These are phyloP conservation scores for Laodelphax striatellus DNA, from an alignment of 1,140 invertebrate species.

Conservation along the genomic window DNA sequence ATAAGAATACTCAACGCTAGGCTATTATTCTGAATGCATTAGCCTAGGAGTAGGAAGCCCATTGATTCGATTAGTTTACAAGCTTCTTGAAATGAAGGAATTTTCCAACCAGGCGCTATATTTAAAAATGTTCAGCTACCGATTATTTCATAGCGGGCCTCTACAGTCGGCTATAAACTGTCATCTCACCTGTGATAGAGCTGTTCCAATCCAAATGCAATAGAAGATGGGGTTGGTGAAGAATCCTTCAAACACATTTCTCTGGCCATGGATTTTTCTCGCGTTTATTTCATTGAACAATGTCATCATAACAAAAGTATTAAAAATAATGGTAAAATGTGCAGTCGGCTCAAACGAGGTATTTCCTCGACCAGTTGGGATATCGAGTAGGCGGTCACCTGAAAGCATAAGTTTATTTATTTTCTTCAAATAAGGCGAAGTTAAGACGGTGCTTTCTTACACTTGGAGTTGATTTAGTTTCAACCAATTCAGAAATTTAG, in stretches of 20 bases:
- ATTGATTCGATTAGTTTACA: too few species aligned
- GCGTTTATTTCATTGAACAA: constrained; percentile 99
- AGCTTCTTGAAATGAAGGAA: too few species aligned
- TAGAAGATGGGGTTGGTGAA: constrained; percentile 98
- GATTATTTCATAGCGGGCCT: too few species aligned
- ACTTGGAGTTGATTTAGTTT: too few species aligned
- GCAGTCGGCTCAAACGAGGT: constrained; percentile 58
- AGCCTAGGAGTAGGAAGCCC: too few species aligned
- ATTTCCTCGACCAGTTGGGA: constrained; percentile 69
- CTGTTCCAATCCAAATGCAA: constrained; percentile 90
- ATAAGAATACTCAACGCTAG: too few species aligned
- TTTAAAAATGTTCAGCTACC: too few species aligned
- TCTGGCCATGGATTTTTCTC: constrained; percentile 96
- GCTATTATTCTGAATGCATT: too few species aligned
- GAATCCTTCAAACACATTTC: constrained; percentile 93
- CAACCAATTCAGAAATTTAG: too few species aligned
- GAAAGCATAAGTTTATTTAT: constrained; percentile 18
- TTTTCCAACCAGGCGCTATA: too few species aligned
- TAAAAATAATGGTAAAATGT: constrained; percentile 99
- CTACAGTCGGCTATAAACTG: too few species aligned
- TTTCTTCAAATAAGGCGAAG: neutral
- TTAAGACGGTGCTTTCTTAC: too few species aligned
- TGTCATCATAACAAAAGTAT: constrained; percentile 99
- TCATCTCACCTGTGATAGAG: constrained; percentile 70
- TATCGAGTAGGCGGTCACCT: constrained; percentile 83